Evolutionary conservation across 1,140 invertebrate genomes (phyloP), one percentile per base, ranked within the genome.

Genomic region (Solenopsis fugax): DNA sequence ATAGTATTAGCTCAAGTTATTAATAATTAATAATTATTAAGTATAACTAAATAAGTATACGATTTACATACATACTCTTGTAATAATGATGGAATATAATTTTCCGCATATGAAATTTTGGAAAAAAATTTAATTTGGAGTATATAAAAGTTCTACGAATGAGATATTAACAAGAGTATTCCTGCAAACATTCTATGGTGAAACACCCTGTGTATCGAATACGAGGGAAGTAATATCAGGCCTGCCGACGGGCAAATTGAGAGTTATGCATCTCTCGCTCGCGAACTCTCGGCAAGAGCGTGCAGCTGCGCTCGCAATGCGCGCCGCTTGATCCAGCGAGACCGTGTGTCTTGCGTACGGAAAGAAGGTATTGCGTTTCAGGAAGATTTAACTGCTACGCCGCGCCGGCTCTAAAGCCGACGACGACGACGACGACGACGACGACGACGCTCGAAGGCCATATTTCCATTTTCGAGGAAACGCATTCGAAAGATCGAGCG

Each of bases 191-290:
- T 75, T 41, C 41, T n/a, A 45, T 58, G 34, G 69, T 18, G 69
- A 58, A 73, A 84, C 80, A 84, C 80, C 56, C 54, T 60, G 41
- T 85, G 60, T 87, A 87, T 89, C 87, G 88, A 75, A 89, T 81
- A 52, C 73, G 34, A 58, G 48, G 62, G 13, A 89, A 56, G 88
- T 89, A 89, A 89, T 89, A 89, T 87, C 87, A 54, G 87, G 24
- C 50, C 60, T 69, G 76, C 75, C 45, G 72, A 78, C 78, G 88
- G 72, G 80, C 71, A 88, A 90, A 90, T 90, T 90, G 89, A 90
- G 88, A 90, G 86, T 90, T 90, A 90, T 90, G 89, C 75, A 90
- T 85, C 89, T 90, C 62, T 41, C 76, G 85, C 76, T 87, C 54
- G 73, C 81, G 75, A 65, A 85, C 58, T 52, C 50, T 62, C 67